These are phyloP conservation scores for Syrmaticus mikado DNA, from an alignment of 2,113 vertebrate species.

Conservation along the genomic window DNA sequence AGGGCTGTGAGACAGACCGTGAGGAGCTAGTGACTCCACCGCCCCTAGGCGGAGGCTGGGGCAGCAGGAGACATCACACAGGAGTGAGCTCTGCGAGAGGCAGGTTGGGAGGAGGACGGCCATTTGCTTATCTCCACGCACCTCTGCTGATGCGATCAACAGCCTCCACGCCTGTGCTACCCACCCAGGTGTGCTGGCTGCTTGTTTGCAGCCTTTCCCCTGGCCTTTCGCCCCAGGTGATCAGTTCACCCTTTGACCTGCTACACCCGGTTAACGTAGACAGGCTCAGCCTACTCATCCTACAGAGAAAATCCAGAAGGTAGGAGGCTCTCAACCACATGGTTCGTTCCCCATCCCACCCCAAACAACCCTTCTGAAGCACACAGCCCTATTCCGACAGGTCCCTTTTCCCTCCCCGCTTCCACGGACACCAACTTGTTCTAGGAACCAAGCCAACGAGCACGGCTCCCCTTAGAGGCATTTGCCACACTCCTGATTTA, in stretches of 20 bases:
- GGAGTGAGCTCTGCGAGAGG: background rate
- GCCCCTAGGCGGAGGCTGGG: background rate
- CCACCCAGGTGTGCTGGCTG: background rate
- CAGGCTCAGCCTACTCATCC: background rate
- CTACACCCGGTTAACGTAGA: background rate
- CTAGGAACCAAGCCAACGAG: background rate
- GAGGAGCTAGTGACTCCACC: background rate
- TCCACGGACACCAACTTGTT: background rate
- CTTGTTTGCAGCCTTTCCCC: conserved; percentile 26
- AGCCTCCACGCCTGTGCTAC: background rate
- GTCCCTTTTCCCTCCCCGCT: background rate
- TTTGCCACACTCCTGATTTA: conserved; percentile 57
- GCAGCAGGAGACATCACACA: background rate
- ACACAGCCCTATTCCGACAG: background rate
- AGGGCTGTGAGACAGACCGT: background rate
- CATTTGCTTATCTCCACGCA: background rate
- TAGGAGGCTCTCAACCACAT: background rate
- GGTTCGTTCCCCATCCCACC: background rate
- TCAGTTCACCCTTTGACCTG: conserved; percentile 52
- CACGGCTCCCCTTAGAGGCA: conserved; percentile 21
- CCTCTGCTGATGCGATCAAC: background rate
- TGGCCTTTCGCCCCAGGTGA: conserved; percentile 16
- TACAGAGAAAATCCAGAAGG: background rate
- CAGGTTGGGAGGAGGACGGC: background rate
- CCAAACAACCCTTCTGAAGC: background rate